These are phyloP conservation scores for Drosophila diplacantha DNA, from an alignment of 2,888 invertebrate species.

Conservation along the genomic window DNA sequence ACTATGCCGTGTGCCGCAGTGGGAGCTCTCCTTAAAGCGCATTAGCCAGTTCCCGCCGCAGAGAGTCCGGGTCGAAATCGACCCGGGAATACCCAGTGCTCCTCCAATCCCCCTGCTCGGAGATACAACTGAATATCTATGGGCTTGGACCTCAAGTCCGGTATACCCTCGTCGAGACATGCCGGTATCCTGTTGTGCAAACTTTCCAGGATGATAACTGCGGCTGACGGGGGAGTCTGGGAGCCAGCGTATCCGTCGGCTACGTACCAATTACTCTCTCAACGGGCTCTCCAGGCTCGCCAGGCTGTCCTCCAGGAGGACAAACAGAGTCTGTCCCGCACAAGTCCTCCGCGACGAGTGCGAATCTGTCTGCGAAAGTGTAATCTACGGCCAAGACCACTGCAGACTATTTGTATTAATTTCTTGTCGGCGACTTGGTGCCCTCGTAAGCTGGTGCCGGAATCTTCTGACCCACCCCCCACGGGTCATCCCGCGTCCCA, in stretches of 20 bases:
- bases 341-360: conserved; percentile 34
- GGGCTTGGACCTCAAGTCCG: background rate
- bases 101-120: background rate
- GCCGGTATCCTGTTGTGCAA: background rate
- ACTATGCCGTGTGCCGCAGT: conserved; percentile 30
- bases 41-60: conserved; percentile 50
- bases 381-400: conserved; percentile 65
- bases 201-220: conserved; percentile 10
- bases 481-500: background rate
- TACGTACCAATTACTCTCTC: conserved; percentile 9
- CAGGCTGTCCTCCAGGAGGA: conserved; percentile 4
- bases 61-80: background rate
- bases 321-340: background rate
- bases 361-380: conserved; percentile 66
- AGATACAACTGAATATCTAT: background rate
- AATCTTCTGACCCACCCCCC: background rate
- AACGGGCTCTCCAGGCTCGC: conserved; percentile 4
- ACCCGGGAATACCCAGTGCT: background rate
- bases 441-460: conserved; percentile 1
- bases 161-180: background rate
- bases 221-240: background rate
- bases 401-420: conserved; percentile 72
- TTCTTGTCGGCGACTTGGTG: conserved; percentile 47
- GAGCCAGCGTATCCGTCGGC: conserved; percentile 2
- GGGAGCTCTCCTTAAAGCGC: conserved; percentile 46